phyloP scores from a whole-genome alignment of 2,888 invertebrate genomes.

The Meiosimyza decipiens region DNA sequence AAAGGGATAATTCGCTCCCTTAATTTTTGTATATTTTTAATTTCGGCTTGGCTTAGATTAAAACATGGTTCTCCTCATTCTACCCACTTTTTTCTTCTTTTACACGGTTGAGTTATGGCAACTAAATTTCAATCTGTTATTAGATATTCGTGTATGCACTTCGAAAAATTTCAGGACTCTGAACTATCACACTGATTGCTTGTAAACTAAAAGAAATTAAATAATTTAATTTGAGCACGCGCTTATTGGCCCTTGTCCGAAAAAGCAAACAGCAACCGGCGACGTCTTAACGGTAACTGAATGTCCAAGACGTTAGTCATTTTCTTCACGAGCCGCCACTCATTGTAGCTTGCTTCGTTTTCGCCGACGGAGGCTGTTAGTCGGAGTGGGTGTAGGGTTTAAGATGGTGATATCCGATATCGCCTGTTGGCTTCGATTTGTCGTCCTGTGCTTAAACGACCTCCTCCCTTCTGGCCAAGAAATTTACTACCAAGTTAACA shows the following conservation, averaged over 20 bases:
- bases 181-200: too few relatives aligned
- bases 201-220: too few relatives aligned
- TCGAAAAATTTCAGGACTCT: too few relatives aligned
- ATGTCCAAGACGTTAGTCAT: conserved; percentile 57
- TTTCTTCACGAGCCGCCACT: conserved; percentile 47
- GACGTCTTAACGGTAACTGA: conserved; percentile 64
- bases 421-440: conserved; percentile 21
- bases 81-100: neutral
- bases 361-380: conserved; percentile 1
- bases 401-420: conserved; percentile 19
- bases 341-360: conserved; percentile 50
- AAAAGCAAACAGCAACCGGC: conserved; percentile 52
- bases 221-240: neutral
- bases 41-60: conserved; percentile 40
- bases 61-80: neutral
- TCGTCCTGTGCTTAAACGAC: neutral
- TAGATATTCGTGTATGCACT: too few relatives aligned
- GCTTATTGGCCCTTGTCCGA: conserved; percentile 16
- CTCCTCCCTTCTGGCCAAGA: conserved; percentile 13
- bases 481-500: conserved; percentile 39
- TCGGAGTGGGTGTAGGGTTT: neutral
- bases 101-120: neutral
- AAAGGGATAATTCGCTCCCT: conserved; percentile 51
- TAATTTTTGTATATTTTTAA: conserved; percentile 45
- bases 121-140: neutral